Evolutionary conservation across 2,113 vertebrate species (phyloP).

Genomic region (Melospiza melodia): DNA sequence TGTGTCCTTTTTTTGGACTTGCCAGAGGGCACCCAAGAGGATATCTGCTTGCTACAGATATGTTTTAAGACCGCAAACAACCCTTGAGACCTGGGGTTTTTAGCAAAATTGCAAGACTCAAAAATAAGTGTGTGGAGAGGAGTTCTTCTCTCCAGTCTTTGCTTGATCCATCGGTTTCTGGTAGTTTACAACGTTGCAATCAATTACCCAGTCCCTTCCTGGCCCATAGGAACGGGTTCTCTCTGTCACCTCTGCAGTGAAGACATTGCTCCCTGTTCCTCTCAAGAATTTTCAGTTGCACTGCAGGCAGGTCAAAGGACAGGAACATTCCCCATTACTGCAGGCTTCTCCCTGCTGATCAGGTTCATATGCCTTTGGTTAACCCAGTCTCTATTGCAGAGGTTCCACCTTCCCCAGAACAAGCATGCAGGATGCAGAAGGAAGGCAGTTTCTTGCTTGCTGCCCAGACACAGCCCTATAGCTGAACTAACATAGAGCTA

Average conservation of each 20-base stretch:
- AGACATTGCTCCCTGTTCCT: background rate
- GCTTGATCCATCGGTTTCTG: background rate
- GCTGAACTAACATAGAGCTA: background rate
- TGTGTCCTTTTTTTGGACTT: background rate
- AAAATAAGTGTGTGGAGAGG: background rate
- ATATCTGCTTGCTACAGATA: background rate
- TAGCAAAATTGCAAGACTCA: background rate
- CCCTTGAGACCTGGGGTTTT: background rate
- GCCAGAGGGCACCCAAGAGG: background rate
- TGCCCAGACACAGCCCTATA: background rate
- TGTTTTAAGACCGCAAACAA: background rate
- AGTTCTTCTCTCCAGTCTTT: background rate
- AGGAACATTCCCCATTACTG: background rate
- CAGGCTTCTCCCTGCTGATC: background rate
- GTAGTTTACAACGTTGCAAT: background rate
- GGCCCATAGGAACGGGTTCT: background rate
- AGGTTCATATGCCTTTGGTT: background rate
- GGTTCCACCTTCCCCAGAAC: background rate
- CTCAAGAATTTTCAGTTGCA: rapidly evolving
- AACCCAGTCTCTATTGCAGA: background rate
- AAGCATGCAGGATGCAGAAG: background rate
- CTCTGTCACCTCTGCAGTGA: background rate
- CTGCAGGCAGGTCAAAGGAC: background rate
- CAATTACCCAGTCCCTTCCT: background rate
- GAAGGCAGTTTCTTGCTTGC: background rate